These are phyloP conservation scores for Pollenia labialis DNA, from an alignment of 2,888 invertebrate species.

Conservation along the genomic window DNA sequence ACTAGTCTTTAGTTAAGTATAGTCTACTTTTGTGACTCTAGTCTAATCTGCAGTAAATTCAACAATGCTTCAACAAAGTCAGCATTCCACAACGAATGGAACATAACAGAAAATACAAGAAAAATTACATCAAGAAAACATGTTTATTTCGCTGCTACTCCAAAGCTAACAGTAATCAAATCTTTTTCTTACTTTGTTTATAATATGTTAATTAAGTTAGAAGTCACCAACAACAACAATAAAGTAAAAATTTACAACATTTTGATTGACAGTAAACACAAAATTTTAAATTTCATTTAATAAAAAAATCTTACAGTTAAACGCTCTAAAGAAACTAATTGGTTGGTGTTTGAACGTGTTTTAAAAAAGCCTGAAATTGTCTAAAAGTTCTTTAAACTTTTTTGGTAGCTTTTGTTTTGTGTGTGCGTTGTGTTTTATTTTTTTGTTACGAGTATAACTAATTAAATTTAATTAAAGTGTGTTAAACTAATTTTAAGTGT, in stretches of 20 bases:
- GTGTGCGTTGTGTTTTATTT: not conserved
- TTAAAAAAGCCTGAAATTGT: constrained; percentile 16
- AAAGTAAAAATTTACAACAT: not conserved
- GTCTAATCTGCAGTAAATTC: too few relatives aligned
- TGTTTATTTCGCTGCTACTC: not conserved
- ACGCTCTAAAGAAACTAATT: constrained; percentile 21
- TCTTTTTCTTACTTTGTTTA: constrained; percentile 1
- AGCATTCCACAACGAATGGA: not conserved
- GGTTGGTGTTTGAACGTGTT: constrained; percentile 2
- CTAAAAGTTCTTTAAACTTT: constrained; percentile 19
- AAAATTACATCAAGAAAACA: not conserved
- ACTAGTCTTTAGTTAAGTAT: too few relatives aligned
- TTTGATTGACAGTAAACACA: not conserved
- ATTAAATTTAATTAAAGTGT: constrained; percentile 4
- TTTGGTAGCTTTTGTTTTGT: not conserved
- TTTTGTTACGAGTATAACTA: not conserved
- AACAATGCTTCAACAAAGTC: too few relatives aligned
- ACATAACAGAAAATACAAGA: not conserved
- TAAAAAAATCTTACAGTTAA: not conserved
- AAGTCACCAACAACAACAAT: not conserved
- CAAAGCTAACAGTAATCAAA: not conserved
- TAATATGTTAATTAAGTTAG: constrained; percentile 45
- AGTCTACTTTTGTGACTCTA: too few relatives aligned
- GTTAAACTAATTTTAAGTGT: not conserved
- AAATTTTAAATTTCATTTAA: not conserved